A percentile compares a stretch with the other conserved stretches of the same genome.
Conservation (phyloP, 2,888 invertebrate genomes). For the Tiliacea citrago region DNA sequence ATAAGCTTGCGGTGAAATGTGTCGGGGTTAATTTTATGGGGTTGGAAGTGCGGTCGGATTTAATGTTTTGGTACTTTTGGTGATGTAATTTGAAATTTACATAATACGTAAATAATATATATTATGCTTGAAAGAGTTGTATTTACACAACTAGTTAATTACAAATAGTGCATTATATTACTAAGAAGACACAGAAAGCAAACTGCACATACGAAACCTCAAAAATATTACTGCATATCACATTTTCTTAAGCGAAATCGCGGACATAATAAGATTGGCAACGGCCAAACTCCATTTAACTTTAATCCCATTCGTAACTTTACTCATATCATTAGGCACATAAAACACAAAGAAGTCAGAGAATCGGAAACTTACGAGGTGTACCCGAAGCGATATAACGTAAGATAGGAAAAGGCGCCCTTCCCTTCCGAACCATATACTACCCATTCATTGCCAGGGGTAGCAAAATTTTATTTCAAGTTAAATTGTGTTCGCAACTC, state of each 20-base stretch:
- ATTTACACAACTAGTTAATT: too few species aligned
- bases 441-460: constrained; percentile 83
- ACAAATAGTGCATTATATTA: too few species aligned
- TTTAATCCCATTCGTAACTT: constrained; percentile 71
- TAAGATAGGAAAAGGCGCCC: constrained; percentile 79
- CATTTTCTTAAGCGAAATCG: constrained; percentile 33
- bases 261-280: constrained; percentile 53
- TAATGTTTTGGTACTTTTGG: constrained; percentile 30
- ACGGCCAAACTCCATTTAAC: constrained; percentile 67
- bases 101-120: too few species aligned
- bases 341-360: constrained; percentile 82
- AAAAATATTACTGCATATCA: neutral
- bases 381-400: constrained; percentile 78
- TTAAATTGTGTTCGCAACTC: constrained; percentile 88
- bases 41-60: constrained; percentile 37
- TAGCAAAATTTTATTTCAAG: constrained; percentile 89
- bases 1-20: constrained; percentile 47
- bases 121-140: too few species aligned
- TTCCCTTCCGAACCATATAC: constrained; percentile 85
- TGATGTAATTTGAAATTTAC: constrained; percentile 36
- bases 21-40: constrained; percentile 46
- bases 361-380: constrained; percentile 83
- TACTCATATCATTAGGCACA: constrained; percentile 82
- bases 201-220: neutral
- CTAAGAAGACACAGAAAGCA: neutral